Base-by-base conservation (phyloP, 2,113 vertebrate species). In the Pollachius pollachius region DNA sequence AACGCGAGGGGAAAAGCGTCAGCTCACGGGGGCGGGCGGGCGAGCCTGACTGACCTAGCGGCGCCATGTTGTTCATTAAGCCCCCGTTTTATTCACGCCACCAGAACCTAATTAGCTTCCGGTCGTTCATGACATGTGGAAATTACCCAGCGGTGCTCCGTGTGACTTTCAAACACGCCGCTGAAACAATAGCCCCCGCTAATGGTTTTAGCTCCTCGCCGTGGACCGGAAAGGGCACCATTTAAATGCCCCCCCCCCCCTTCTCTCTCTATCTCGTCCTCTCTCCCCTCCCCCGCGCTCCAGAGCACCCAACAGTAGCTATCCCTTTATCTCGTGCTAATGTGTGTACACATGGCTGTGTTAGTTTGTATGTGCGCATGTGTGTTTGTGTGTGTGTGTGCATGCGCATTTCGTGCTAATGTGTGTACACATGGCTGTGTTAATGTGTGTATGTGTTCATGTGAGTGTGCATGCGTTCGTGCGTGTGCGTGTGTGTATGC, bases 31-130 rank as follows among this genome's bases (percentile, higher is more conserved):
- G 76, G 68, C 68, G 78, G 70, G 30, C 68, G 79, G 25, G 73
- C 67, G 67, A 81, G 79, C 62, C 59, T 71, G 9, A 75, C 66
- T 66, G 72, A 76, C 74, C 85, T 68, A 19, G n/a, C 9, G 19
- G 81, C 65, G 74, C 77, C 18, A 64, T 60, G 81, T 83, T 89
- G 82, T 85, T 86, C 74, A 83, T 90, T 85, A 87, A 86, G 11
- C 85, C 87, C 85, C 71, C 64, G 81, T 69, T 89, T 89, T 85
- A 82, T 89, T 82, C 82, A 65, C 69, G 52, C 79, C 78, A 81
- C 37, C 52, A 74, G 78, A 79, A 64, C 71, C 70, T 85, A 81
- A 84, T 89, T 85, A 85, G 83, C 79, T 70, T 9, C 21, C 79
- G 74, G 66, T 41, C 62, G 77, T 83, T 79, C 71, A 74, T 70